Percentiles rank a stretch among this genome's conserved stretches.
These are phyloP conservation scores for Chiridota heheva DNA, from an alignment of 35 echinoderm and acorn worm genomes.

Conservation along the genomic window DNA sequence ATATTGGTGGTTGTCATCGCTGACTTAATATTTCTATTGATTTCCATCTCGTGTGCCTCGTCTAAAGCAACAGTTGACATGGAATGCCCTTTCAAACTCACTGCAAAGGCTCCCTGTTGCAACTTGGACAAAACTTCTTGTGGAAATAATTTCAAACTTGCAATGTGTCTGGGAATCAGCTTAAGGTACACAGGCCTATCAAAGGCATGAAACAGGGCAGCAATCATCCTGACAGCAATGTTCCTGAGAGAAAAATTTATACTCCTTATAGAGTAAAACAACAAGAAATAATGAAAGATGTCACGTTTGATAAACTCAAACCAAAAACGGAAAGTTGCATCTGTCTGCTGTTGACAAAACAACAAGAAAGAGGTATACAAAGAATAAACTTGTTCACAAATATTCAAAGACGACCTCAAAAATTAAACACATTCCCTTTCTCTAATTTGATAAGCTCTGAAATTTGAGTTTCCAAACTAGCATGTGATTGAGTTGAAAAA, in stretches of 20 bases:
- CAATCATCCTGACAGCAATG: constrained; percentile 21
- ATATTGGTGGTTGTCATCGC: constrained; percentile 37
- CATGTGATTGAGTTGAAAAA: not conserved
- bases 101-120: constrained; percentile 42
- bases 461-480: not conserved
- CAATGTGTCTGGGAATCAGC: constrained; percentile 37
- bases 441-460: too few relatives aligned
- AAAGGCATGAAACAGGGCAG: constrained; percentile 58
- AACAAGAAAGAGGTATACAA: not conserved
- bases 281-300: constrained; percentile 40
- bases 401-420: not conserved
- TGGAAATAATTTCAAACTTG: constrained; percentile 42
- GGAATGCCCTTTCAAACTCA: constrained; percentile 26
- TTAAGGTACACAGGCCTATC: constrained; percentile 51
- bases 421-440: not conserved
- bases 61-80: constrained; percentile 48
- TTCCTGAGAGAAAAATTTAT: constrained; percentile 28
- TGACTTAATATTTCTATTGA: constrained; percentile 57
- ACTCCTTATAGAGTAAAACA: constrained; percentile 51
- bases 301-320: constrained; percentile 48
- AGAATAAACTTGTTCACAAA: not conserved
- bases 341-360: not conserved
- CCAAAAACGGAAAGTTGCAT: constrained; percentile 66
- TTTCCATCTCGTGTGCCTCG: constrained; percentile 72
- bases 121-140: constrained; percentile 7